These are phyloP conservation scores for Sciurus niger DNA, from an alignment of 2,113 vertebrate genomes.

Conservation along the genomic window DNA sequence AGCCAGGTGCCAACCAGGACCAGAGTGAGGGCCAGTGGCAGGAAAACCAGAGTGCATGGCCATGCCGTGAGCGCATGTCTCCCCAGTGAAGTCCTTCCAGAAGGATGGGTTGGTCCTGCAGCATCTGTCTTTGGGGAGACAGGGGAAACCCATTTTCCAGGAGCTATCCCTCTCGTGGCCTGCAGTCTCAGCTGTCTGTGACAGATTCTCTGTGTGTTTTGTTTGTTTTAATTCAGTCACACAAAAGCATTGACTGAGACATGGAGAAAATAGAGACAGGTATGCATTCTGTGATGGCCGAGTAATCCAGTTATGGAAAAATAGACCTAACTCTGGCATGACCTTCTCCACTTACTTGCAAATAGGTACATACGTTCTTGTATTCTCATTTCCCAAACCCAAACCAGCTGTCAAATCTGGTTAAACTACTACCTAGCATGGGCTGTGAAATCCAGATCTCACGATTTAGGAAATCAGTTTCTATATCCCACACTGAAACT, in stretches of 20 bases:
- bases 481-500: neutral
- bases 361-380: neutral
- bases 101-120: accelerated
- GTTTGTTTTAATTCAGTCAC: neutral
- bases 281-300: neutral
- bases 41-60: neutral
- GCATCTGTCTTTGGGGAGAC: neutral
- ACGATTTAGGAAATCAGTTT: neutral
- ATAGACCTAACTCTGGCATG: neutral
- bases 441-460: neutral
- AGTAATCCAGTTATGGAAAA: neutral
- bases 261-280: neutral
- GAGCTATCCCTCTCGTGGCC: neutral
- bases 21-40: neutral
- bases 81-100: neutral
- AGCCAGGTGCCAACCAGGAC: no score
- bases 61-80: accelerated
- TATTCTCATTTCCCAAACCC: neutral
- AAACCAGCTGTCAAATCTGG: neutral
- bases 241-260: neutral
- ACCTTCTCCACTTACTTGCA: neutral
- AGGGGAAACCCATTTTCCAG: accelerated
- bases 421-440: neutral
- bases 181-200: neutral
- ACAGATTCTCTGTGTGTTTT: neutral